Base-by-base conservation (phyloP, 2,113 vertebrate genomes). In the Vulpes ferrilata region DNA sequence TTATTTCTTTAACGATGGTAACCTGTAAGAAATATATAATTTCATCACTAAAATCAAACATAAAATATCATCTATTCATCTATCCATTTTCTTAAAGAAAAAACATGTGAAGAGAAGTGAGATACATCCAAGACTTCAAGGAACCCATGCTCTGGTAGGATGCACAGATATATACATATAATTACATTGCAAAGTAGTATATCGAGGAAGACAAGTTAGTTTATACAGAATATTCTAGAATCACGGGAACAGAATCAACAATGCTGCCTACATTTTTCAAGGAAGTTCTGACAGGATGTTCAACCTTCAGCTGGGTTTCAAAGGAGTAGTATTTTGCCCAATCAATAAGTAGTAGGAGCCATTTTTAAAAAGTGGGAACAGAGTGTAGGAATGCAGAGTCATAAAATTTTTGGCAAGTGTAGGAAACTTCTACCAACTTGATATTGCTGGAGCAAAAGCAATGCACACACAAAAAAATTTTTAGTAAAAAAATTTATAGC, bases 1-100 rank as follows among this genome's bases (percentile, higher is more conserved):
- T 88, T 13, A 71, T 95, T 84, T 83, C 30, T 84, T 87, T 76
- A 51, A 94, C 84, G 84, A n/a, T 92, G 17, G n/a, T 65, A 74
- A 90, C 9, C 79, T 71, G 25, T 43, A 71, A n/a, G 60, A 76
- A 88, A 73, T 93, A 1, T 27, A 23, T 60, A 85, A 73, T 55
- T 7, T 91, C n/a, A 87, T 20, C 5, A 25, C 19, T 93, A 64
- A 90, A 90, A 55, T 82, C 38, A 78, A 95, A 84, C 9, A 65
- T 87, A 17, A 90, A 62, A 60, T 35, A 57, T 9, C 23, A 48
- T 82, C 2, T 7, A 92, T 86, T 10, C 6, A 60, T 22, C 2
- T 32, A 84, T 51, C 13, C 25, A 11, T 82, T 15, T 79, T 92
- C 59, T 78, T 80, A n/a, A n/a, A n/a, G 23, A 27, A 48, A 57